A percentile compares a stretch with the other conserved stretches of the same genome.
Conservation (phyloP, 2,797 vertebrate species). For the Decapterus maruadsi region DNA sequence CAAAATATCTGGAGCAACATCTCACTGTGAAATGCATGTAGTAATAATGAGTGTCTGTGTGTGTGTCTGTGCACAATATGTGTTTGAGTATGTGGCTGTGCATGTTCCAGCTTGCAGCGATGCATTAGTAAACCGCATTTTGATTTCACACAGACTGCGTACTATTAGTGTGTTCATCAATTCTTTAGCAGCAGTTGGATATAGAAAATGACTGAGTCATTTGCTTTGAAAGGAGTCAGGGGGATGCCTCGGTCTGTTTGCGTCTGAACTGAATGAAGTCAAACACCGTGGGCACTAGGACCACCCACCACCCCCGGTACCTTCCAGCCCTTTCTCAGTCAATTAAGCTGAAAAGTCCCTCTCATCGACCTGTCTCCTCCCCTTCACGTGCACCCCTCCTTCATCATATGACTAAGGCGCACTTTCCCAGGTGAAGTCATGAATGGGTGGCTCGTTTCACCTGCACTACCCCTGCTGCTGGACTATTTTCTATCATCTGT, state of each 20-base stretch:
- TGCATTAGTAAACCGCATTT: conserved; percentile 58
- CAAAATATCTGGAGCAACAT: conserved; percentile 56
- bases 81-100: conserved; percentile 1
- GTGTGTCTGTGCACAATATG: neutral
- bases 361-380: conserved; percentile 13
- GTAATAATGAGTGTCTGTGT: neutral
- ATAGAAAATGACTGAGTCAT: conserved; percentile 41
- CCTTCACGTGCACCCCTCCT: conserved; percentile 2
- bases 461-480: neutral
- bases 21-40: conserved; percentile 44
- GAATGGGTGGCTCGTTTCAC: conserved; percentile 6
- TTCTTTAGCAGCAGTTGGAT: conserved; percentile 56
- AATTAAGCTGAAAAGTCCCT: conserved; percentile 7
- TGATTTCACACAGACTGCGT: conserved; percentile 45
- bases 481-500: neutral
- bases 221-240: conserved; percentile 26
- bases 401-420: neutral
- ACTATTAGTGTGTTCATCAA: conserved; percentile 52
- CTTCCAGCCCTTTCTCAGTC: conserved; percentile 16
- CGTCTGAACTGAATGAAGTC: conserved; percentile 16
- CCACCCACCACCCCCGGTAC: neutral
- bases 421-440: conserved; percentile 8
- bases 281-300: conserved; percentile 18
- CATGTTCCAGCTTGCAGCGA: conserved; percentile 28
- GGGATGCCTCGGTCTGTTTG: conserved; percentile 27